phyloP scores from a whole-genome alignment of 2,888 invertebrate species.

The Cheilosia impressa region DNA sequence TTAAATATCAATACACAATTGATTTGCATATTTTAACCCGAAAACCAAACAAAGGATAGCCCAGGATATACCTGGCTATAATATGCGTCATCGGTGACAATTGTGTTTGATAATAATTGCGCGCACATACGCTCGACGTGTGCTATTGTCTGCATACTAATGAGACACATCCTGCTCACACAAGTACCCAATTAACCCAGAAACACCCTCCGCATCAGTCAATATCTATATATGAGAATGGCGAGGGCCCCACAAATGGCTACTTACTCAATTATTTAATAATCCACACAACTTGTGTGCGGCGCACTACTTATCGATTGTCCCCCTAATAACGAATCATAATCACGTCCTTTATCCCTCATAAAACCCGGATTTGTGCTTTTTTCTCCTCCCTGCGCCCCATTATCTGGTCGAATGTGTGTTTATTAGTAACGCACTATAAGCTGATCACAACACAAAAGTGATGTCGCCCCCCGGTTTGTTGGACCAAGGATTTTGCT shows the following conservation, averaged over 20 bases:
- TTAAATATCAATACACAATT: slow-evolving; percentile 61
- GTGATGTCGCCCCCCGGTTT: slow-evolving; percentile 30
- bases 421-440: slow-evolving; percentile 60
- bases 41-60: slow-evolving; percentile 12
- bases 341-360: slow-evolving; percentile 71
- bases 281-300: slow-evolving; percentile 47
- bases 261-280: slow-evolving; percentile 75
- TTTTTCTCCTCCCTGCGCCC: background rate
- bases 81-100: slow-evolving; percentile 26
- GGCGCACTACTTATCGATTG: slow-evolving; percentile 56
- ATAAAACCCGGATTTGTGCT: slow-evolving; percentile 61
- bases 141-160: slow-evolving; percentile 65
- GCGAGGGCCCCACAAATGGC: slow-evolving; percentile 45
- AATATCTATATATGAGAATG: slow-evolving; percentile 8
- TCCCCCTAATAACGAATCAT: slow-evolving; percentile 72
- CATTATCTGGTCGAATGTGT: slow-evolving; percentile 24
- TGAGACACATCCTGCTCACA: slow-evolving; percentile 31
- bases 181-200: slow-evolving; percentile 50
- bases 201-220: slow-evolving; percentile 39
- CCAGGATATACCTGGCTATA: slow-evolving; percentile 16
- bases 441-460: slow-evolving; percentile 61
- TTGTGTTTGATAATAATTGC: slow-evolving; percentile 42
- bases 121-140: slow-evolving; percentile 68
- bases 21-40: slow-evolving; percentile 65
- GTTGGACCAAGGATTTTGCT: slow-evolving; percentile 12